Conservation (phyloP, 2,113 vertebrate genomes). For the Prunella fulvescens region DNA sequence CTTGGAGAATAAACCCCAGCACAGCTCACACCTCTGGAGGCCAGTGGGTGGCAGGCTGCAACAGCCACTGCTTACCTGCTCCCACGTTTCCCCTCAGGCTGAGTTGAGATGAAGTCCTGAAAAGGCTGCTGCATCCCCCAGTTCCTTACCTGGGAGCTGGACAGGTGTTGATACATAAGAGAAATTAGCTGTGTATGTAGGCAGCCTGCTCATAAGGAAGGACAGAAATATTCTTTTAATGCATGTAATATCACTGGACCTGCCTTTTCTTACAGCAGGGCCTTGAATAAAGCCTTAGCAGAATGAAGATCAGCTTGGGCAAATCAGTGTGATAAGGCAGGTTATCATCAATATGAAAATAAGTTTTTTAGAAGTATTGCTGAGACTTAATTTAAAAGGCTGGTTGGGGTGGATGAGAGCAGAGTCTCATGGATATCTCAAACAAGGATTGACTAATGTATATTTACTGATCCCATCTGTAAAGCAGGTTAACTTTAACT, state of each 20-base stretch:
- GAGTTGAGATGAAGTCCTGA: not conserved
- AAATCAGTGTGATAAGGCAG: not conserved
- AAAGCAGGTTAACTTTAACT: not conserved
- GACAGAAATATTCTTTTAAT: not conserved
- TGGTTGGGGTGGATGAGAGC: not conserved
- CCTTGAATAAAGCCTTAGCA: not conserved
- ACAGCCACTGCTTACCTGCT: not conserved
- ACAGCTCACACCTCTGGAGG: not conserved
- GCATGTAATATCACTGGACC: not conserved
- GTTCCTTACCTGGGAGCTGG: not conserved
- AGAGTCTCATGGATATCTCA: not conserved
- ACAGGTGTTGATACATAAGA: not conserved
- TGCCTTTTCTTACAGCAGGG: not conserved
- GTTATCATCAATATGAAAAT: not conserved
- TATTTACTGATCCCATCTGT: not conserved
- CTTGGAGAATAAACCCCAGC: not conserved
- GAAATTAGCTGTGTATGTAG: not conserved
- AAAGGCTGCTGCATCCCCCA: not conserved
- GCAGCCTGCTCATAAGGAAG: not conserved
- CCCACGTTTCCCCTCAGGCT: accelerated
- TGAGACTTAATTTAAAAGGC: not conserved
- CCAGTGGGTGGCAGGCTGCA: constrained; percentile 52
- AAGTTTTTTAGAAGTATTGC: not conserved
- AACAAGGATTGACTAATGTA: not conserved
- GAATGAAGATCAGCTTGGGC: not conserved